Conservation (phyloP, 2,113 vertebrate genomes). For the Tapirus terrestris region DNA sequence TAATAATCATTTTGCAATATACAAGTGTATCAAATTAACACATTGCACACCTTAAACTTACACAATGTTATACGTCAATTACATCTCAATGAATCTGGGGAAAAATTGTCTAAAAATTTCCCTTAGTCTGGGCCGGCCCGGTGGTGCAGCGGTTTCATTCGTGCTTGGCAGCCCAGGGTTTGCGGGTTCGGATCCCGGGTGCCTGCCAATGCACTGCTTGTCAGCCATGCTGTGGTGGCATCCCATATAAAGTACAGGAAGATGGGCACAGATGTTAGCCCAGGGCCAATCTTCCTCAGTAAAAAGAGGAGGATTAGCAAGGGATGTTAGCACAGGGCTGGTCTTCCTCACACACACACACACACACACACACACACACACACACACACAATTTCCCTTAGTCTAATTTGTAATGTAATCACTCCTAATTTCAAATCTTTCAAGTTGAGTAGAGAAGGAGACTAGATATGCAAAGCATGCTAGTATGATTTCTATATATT, state of each 20-base stretch:
- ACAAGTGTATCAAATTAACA: neutral
- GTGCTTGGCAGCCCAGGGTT: too few species aligned
- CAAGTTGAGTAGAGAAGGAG: neutral
- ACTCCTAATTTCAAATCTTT: slow-evolving; percentile 22
- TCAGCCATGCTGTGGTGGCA: too few species aligned
- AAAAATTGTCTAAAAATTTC: neutral
- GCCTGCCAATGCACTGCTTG: too few species aligned
- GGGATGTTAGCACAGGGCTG: too few species aligned
- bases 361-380: neutral
- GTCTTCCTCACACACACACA: too few species aligned
- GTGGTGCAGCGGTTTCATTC: too few species aligned
- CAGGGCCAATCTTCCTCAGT: too few species aligned
- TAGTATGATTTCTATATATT: neutral
- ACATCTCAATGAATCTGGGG: neutral
- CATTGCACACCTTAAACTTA: neutral
- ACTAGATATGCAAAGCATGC: neutral
- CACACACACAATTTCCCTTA: neutral
- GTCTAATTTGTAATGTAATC: neutral
- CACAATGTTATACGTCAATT: neutral
- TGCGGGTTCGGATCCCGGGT: too few species aligned
- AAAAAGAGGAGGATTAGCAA: too few species aligned
- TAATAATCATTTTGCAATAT: neutral
- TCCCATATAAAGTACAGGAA: too few species aligned
- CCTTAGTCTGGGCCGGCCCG: neutral
- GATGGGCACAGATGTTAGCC: too few species aligned